A percentile compares a stretch with the other conserved stretches of the same genome.
Conservation (phyloP, 37 sponge, comb jelly and placozoan genomes). For the Haliclona indistincta region DNA sequence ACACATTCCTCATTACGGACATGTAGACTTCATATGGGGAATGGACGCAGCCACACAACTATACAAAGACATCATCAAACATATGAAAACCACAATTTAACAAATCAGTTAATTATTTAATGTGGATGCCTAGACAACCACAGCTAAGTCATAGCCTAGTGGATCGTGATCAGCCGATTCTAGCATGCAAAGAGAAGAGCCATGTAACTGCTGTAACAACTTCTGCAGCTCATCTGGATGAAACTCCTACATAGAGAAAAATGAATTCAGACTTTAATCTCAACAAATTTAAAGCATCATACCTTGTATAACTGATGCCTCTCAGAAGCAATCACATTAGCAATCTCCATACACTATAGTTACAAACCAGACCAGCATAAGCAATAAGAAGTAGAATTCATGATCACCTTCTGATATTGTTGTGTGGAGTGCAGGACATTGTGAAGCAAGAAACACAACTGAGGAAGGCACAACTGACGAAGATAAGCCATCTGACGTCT, state of each 20-base stretch:
- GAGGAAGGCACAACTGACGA: constrained; percentile 70
- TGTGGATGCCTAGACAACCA: not conserved
- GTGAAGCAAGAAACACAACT: constrained; percentile 67
- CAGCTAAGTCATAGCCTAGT: not conserved
- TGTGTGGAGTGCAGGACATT: constrained; percentile 65
- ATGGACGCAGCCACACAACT: not conserved
- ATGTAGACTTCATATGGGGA: too few relatives aligned
- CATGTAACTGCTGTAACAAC: constrained; percentile 63
- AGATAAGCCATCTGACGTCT: constrained; percentile 55
- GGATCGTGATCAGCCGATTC: constrained; percentile 1
- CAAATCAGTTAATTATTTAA: not conserved
- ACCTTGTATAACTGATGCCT: constrained; percentile 72
- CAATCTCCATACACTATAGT: constrained; percentile 67
- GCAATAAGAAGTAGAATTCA: not conserved
- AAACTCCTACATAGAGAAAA: constrained; percentile 56
- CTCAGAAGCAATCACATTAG: constrained; percentile 78
- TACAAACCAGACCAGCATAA: not conserved
- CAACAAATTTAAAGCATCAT: not conserved
- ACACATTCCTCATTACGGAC: too few relatives aligned
- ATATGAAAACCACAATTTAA: not conserved
- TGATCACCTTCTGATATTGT: constrained; percentile 51
- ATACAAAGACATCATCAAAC: not conserved
- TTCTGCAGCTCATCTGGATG: constrained; percentile 84
- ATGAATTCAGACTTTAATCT: not conserved
- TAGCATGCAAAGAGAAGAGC: constrained; percentile 36